Conservation (phyloP, 2,888 invertebrate species). For the Cremastinae sp. region DNA sequence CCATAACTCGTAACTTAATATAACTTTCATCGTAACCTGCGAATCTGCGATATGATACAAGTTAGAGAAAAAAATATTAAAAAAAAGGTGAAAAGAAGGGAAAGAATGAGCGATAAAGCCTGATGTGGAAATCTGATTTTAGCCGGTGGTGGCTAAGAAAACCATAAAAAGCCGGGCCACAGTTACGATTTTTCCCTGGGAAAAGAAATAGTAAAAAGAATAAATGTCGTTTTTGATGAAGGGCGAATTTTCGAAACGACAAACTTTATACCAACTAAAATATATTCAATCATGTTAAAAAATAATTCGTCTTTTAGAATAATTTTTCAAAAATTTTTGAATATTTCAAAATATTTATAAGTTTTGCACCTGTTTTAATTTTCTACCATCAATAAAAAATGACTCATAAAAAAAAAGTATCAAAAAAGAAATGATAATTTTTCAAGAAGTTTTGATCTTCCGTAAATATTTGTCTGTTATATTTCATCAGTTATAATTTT, state of each 20-base stretch:
- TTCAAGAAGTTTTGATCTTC: too few relatives aligned
- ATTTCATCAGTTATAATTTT: too few relatives aligned
- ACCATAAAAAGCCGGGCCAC: conserved; percentile 48
- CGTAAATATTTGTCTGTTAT: too few relatives aligned
- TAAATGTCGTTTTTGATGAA: conserved; percentile 22
- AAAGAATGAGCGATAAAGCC: background rate
- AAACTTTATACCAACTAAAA: background rate
- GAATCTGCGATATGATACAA: conserved; percentile 48
- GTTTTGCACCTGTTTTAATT: too few relatives aligned
- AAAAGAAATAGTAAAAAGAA: conserved; percentile 22
- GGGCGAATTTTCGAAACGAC: background rate
- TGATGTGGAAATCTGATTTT: background rate
- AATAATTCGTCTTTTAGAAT: too few relatives aligned
- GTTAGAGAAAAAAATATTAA: conserved; percentile 50
- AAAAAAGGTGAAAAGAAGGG: conserved; percentile 1
- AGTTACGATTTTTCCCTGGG: conserved; percentile 32
- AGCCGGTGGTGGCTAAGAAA: conserved; percentile 6
- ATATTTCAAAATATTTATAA: too few relatives aligned
- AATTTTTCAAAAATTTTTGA: too few relatives aligned
- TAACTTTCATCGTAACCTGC: conserved; percentile 64
- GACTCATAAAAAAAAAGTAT: too few relatives aligned
- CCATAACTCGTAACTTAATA: conserved; percentile 61
- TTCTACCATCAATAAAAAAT: too few relatives aligned
- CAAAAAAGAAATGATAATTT: too few relatives aligned
- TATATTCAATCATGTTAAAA: background rate